These are phyloP conservation scores for Pangasianodon hypophthalmus DNA, from an alignment of 2,113 vertebrate genomes.

Conservation along the genomic window DNA sequence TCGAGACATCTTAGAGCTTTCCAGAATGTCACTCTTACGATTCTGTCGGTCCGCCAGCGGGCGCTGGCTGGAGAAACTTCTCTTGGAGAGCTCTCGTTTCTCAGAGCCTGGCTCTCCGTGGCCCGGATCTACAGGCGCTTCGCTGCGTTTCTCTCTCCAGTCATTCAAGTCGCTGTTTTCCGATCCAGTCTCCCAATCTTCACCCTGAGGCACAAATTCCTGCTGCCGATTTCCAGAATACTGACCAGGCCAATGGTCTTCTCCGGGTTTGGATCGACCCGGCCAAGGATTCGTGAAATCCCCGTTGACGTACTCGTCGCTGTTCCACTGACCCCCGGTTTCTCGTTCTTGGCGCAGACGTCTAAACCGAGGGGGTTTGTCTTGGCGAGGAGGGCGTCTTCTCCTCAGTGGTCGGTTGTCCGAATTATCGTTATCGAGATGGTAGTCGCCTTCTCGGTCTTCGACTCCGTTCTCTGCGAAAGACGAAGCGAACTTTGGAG, in stretches of 20 bases:
- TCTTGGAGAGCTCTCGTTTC: conserved; percentile 92
- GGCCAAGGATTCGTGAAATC: conserved; percentile 83
- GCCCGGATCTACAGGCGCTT: conserved; percentile 75
- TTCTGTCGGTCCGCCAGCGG: conserved; percentile 90
- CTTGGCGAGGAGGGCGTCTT: conserved; percentile 90
- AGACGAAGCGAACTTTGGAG: conserved; percentile 77
- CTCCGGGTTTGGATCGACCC: conserved; percentile 74
- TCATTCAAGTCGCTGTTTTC: conserved; percentile 96
- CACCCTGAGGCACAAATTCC: conserved; percentile 77
- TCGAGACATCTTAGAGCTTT: conserved; percentile 78
- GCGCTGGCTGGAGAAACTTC: conserved; percentile 97
- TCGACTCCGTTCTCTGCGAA: conserved; percentile 81
- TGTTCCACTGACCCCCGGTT: conserved; percentile 82
- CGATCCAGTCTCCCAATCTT: conserved; percentile 96
- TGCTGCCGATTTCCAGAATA: conserved; percentile 69
- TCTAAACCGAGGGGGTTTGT: conserved; percentile 93
- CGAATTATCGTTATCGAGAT: conserved; percentile 78
- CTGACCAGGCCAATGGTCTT: conserved; percentile 74
- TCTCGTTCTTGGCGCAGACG: conserved; percentile 89
- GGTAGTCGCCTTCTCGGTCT: conserved; percentile 84
- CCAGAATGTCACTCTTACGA: conserved; percentile 87
- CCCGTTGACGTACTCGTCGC: conserved; percentile 81
- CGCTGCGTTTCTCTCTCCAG: conserved; percentile 80
- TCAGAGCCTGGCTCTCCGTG: conserved; percentile 76
- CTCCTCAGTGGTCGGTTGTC: conserved; percentile 88